Percentiles rank a stretch among this genome's conserved stretches.
phyloP scores from a whole-genome alignment of 2,888 invertebrate genomes.

The Synergus itoensis region DNA sequence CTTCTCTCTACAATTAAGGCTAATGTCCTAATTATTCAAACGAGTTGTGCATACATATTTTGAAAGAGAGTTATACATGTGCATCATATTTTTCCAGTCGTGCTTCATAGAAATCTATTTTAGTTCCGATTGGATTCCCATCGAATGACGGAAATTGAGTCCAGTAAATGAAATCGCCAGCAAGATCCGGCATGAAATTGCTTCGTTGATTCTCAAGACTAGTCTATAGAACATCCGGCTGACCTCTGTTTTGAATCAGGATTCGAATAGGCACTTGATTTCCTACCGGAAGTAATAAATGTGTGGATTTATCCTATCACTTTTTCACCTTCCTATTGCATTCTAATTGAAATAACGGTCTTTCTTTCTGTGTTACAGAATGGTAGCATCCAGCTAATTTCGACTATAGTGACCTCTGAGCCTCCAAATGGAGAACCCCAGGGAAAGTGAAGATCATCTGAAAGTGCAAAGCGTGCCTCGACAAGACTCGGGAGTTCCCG shows the following conservation, averaged over 20 bases:
- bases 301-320: background rate
- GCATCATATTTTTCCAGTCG: constrained; percentile 10
- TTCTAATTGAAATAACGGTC: background rate
- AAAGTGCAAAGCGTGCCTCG: constrained; percentile 68
- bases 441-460: constrained; percentile 60
- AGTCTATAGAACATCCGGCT: constrained; percentile 33
- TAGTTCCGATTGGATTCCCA: constrained; percentile 42
- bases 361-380: constrained; percentile 48
- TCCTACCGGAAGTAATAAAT: constrained; percentile 15
- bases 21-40: constrained; percentile 15
- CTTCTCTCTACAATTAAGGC: background rate
- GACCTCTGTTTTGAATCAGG: constrained; percentile 31
- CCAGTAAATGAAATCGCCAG: constrained; percentile 57
- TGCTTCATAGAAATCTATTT: constrained; percentile 38
- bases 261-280: constrained; percentile 15
- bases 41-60: background rate
- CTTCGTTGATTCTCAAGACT: constrained; percentile 52
- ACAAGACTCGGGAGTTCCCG: constrained; percentile 74
- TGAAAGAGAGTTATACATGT: constrained; percentile 9
- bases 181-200: constrained; percentile 58
- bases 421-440: constrained; percentile 63
- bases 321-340: background rate
- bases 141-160: constrained; percentile 56
- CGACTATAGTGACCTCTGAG: constrained; percentile 43
- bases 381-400: constrained; percentile 53